A percentile compares a stretch with the other conserved stretches of the same genome.
Evolutionary conservation across 2,888 invertebrate genomes (phyloP).

Genomic region (Nebria brevicollis): DNA sequence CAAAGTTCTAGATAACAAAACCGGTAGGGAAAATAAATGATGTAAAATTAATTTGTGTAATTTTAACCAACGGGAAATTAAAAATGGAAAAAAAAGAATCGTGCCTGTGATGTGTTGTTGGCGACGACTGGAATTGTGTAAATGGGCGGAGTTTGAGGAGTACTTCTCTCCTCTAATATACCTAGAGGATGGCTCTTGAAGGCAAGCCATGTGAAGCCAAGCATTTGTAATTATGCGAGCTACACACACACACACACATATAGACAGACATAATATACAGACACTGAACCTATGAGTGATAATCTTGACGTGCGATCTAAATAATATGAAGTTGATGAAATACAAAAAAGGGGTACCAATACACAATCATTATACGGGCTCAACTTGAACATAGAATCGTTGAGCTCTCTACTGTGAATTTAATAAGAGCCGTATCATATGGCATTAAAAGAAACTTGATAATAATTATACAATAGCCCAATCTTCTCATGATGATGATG

Average conservation of each 20-base stretch:
- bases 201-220: slow-evolving; percentile 18
- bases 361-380: slow-evolving; percentile 40
- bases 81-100: not conserved
- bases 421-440: slow-evolving; percentile 35
- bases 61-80: not conserved
- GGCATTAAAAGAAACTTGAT: slow-evolving; percentile 10
- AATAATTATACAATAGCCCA: slow-evolving; percentile 12
- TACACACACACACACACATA: slow-evolving; percentile 21
- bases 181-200: not conserved
- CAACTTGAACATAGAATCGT: slow-evolving; percentile 20
- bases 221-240: slow-evolving; percentile 38
- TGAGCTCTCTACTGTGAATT: slow-evolving; percentile 22
- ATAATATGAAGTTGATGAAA: slow-evolving; percentile 43
- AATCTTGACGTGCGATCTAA: slow-evolving; percentile 44
- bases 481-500: not conserved
- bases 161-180: slow-evolving; percentile 3
- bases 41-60: slow-evolving; percentile 1
- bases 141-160: slow-evolving; percentile 9
- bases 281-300: slow-evolving; percentile 16
- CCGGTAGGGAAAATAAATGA: not conserved
- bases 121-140: slow-evolving; percentile 13
- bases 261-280: not conserved
- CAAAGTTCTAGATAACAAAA: not conserved
- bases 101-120: not conserved
- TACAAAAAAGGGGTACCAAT: slow-evolving; percentile 40